These are phyloP conservation scores for Spilosoma lubricipeda DNA, from an alignment of 2,888 invertebrate species.

Conservation along the genomic window DNA sequence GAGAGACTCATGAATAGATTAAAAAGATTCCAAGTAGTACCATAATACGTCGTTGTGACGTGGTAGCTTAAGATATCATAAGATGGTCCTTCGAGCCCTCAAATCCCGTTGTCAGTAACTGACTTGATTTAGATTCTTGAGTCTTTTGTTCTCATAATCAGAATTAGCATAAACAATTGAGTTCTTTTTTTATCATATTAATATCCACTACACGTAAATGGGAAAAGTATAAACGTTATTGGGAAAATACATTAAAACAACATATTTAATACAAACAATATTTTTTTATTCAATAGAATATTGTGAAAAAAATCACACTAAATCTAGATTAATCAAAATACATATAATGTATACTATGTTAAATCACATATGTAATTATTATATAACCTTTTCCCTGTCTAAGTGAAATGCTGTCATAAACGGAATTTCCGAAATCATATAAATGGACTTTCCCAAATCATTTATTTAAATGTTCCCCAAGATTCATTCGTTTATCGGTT, in stretches of 20 bases:
- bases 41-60: too few relatives aligned
- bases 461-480: neutral
- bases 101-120: too few relatives aligned
- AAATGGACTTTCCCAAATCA: neutral
- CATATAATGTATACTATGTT: constrained; percentile 55
- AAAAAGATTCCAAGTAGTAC: too few relatives aligned
- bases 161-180: neutral
- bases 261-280: constrained; percentile 47
- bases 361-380: constrained; percentile 52
- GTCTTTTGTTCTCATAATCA: too few relatives aligned
- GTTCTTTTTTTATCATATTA: neutral
- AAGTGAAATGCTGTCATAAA: constrained; percentile 18
- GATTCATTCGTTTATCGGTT: neutral
- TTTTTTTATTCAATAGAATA: constrained; percentile 41
- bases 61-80: too few relatives aligned
- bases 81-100: too few relatives aligned
- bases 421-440: neutral
- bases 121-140: too few relatives aligned
- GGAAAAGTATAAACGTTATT: neutral
- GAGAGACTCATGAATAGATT: too few relatives aligned
- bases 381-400: constrained; percentile 9
- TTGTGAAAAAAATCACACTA: constrained; percentile 51
- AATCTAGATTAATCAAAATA: constrained; percentile 40
- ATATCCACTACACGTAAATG: neutral
- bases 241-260: constrained; percentile 34